Percentiles rank a stretch among this genome's conserved stretches.
phyloP scores from a whole-genome alignment of 2,797 vertebrate species.

The Tokudaia muenninki region DNA sequence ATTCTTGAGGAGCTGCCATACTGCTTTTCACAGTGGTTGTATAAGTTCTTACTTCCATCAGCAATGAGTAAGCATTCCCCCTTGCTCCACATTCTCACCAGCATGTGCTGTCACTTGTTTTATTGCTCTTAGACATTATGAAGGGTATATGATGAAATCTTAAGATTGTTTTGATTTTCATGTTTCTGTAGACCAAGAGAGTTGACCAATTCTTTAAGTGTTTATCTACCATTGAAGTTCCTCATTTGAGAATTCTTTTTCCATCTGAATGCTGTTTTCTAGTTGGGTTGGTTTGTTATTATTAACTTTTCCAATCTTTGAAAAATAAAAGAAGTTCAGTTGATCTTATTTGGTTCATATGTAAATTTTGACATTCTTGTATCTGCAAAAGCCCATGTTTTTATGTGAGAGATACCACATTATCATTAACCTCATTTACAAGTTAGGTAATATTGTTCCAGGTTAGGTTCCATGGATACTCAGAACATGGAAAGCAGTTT shows the following conservation, averaged over 20 bases:
- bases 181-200: neutral
- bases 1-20: too few relatives aligned
- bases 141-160: neutral
- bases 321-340: neutral
- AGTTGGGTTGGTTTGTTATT: neutral
- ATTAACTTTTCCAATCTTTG: neutral
- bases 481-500: neutral
- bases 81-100: too few relatives aligned
- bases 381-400: neutral
- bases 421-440: neutral
- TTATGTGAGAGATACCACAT: neutral
- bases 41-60: too few relatives aligned
- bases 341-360: neutral
- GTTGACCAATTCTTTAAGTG: neutral
- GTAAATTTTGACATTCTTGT: neutral
- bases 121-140: neutral
- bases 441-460: neutral
- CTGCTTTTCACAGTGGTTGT: too few relatives aligned
- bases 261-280: neutral
- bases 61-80: too few relatives aligned
- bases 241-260: neutral
- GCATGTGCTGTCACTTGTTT: too few relatives aligned
- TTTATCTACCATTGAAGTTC: too few relatives aligned
- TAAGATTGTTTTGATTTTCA: neutral
- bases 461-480: neutral